A percentile compares a stretch with the other conserved stretches of the same genome.
phyloP scores from a whole-genome alignment of 53 echinoderm and acorn worm species.

The Temnopleurus reevesii region DNA sequence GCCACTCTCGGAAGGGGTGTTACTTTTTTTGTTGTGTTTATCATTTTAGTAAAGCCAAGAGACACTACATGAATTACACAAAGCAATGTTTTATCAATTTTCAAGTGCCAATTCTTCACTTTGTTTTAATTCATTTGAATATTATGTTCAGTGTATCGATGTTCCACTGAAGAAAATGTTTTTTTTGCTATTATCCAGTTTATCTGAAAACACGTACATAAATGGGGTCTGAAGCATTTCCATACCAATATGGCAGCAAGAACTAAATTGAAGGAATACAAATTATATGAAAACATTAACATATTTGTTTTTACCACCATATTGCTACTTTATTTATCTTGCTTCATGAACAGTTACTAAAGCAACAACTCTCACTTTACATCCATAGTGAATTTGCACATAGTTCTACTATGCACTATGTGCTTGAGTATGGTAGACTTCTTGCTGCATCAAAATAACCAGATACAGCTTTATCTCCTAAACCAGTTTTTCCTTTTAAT shows the following conservation, averaged over 20 bases:
- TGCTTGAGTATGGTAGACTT: not conserved
- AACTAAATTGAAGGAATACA: slow-evolving; percentile 18
- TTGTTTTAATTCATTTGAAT: slow-evolving; percentile 50
- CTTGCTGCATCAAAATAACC: not conserved
- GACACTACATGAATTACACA: too few species aligned
- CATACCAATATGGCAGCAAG: not conserved
- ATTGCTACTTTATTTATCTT: not conserved
- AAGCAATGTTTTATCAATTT: not conserved
- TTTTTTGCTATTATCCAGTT: not conserved
- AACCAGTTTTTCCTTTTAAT: not conserved
- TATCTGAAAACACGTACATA: too few species aligned
- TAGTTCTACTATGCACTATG: not conserved
- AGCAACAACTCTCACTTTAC: not conserved
- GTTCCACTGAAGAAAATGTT: not conserved
- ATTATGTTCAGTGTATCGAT: not conserved
- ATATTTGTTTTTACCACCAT: not conserved
- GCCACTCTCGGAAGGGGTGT: too few species aligned
- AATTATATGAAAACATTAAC: slow-evolving; percentile 43
- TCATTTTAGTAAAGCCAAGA: too few species aligned
- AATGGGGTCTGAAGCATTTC: not conserved
- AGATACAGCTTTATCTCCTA: not conserved
- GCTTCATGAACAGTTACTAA: not conserved
- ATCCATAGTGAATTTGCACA: not conserved
- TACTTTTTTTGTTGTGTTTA: too few species aligned
- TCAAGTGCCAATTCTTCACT: slow-evolving; percentile 41